phyloP scores from a whole-genome alignment of 2,113 vertebrate species.

The Coracopsis vasa region DNA sequence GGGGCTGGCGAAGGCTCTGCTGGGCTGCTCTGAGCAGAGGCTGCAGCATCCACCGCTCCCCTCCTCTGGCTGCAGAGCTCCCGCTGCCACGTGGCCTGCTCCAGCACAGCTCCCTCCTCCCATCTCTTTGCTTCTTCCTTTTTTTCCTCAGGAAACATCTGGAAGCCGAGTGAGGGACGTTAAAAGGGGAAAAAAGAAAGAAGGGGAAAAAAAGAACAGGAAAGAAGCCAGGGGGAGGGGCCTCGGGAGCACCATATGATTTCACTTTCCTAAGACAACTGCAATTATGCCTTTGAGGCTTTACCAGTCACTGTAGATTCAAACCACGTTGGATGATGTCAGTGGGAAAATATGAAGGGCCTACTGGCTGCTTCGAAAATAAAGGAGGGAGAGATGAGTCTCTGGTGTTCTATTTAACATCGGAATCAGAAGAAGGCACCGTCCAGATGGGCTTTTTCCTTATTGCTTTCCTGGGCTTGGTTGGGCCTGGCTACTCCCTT shows the following conservation, averaged over 20 bases:
- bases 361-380: conserved; percentile 17
- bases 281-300: conserved; percentile 61
- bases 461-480: not conserved
- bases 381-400: not conserved
- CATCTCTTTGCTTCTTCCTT: not conserved
- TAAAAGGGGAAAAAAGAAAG: not conserved
- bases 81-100: conserved; percentile 68
- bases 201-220: not conserved
- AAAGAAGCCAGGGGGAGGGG: not conserved
- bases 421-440: not conserved
- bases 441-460: not conserved
- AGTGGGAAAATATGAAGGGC: conserved; percentile 74
- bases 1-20: not conserved
- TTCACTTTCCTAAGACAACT: conserved; percentile 74
- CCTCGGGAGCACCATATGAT: conserved; percentile 70
- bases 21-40: not conserved
- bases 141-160: conserved; percentile 73
- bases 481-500: not conserved
- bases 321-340: conserved; percentile 73
- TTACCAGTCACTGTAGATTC: conserved; percentile 63
- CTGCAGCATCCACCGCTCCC: not conserved
- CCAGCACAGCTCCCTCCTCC: conserved; percentile 45
- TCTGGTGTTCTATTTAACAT: conserved; percentile 25
- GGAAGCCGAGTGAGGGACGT: conserved; percentile 58
- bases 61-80: not conserved